Evolutionary conservation across 92 coral and sea anemone species (phyloP), one percentile per base, ranked within the genome.

Genomic region (Blastomussa wellsi): DNA sequence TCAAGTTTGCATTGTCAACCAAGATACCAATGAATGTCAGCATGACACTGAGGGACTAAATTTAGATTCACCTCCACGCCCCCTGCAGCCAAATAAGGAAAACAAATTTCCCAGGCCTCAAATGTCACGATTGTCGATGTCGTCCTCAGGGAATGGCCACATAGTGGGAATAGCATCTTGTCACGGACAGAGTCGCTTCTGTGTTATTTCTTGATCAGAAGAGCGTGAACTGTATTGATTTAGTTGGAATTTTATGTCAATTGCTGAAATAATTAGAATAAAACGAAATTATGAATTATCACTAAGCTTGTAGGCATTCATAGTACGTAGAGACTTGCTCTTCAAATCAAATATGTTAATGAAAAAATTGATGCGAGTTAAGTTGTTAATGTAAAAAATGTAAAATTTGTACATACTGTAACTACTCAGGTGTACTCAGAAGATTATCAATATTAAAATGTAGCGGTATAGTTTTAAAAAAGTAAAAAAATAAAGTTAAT

Each of bases 151-250:
- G 12, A 76, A 77, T 28, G 75, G 92, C 11, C 91, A 86, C 72
- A 88, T 94, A 48, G 95, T 94, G 77, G 82, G 88, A 29, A 89
- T 84, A 78, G 72, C 92, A 1, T 69, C 89, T 4, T 92, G 94
- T 79, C 92, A 88, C 49, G 98, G 96, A 11, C 87, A 95, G 57
- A 96, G 98, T 68, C 90, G 95, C 24, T 92, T 96, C 78, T 96
- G 99, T 77, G 98, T 96, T 36, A 86, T 96, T 69, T 92, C 88
- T 33, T 96, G 78, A 85, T 85, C 68, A 10, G 5, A 5, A 37
- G 36, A 20, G n/a, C 3, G 7, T 38, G 13, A 28, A 38, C 75
- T 7, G 24, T 35, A 70, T 22, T 35, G 11, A 19, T 17, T 36
- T 24, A 20, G 44, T 38, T 35, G 19, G 44, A 37, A 70, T 36